phyloP scores from a whole-genome alignment of 2,888 invertebrate species.

The Ophion ellenae region DNA sequence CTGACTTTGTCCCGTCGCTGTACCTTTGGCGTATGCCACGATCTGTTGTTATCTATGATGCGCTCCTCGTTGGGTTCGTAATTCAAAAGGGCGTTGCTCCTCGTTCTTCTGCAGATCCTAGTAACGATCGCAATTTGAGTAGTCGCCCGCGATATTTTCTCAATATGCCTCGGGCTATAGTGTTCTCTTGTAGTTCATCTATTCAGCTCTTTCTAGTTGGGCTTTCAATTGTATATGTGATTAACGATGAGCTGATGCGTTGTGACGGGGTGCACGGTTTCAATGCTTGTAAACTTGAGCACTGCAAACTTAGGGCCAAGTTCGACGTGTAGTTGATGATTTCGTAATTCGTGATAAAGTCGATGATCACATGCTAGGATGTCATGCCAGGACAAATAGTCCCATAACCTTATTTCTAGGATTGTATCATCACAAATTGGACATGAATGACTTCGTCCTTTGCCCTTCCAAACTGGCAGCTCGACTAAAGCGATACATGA shows the following conservation, averaged over 20 bases:
- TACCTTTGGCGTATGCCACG: conserved; percentile 29
- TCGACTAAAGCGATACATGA: too few species aligned
- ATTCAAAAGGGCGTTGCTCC: background rate
- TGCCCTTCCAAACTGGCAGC: too few species aligned
- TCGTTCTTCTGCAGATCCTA: background rate
- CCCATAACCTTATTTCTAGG: too few species aligned
- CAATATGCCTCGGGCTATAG: background rate
- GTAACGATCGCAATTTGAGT: conserved; percentile 4
- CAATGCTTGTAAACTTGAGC: too few species aligned
- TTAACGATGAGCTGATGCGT: background rate
- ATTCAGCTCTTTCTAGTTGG: background rate
- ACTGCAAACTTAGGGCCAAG: too few species aligned
- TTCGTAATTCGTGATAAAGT: too few species aligned
- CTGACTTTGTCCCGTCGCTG: conserved; percentile 31
- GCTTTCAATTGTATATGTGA: background rate
- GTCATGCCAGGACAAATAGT: too few species aligned
- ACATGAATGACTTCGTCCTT: too few species aligned
- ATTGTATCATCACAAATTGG: too few species aligned
- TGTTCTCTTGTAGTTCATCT: background rate
- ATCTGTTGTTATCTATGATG: conserved; percentile 47
- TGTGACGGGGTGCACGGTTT: background rate
- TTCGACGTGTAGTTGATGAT: too few species aligned
- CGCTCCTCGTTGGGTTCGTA: conserved; percentile 6
- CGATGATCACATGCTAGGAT: too few species aligned
- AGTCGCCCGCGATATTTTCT: background rate